Base-by-base conservation (phyloP, 2,888 invertebrate genomes). In the Lapara coniferarum region DNA sequence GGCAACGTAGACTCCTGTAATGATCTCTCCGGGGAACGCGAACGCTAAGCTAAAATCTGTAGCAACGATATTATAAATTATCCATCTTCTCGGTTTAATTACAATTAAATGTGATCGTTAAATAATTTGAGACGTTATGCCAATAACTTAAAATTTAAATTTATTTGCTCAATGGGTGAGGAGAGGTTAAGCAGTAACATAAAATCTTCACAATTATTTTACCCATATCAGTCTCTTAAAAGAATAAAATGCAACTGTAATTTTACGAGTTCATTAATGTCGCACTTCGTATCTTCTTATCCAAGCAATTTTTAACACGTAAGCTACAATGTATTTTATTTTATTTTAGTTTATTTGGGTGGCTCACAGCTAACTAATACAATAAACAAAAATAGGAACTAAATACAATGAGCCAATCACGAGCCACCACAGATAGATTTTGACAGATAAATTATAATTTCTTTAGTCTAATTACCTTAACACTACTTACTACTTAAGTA, bases 11-110 rank as follows among this genome's bases (percentile, higher is more conserved):
- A 71, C 67, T 58, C 68, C 53, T 37, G 72, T 80, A 80, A 79
- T 76, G 76, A 79, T 71, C 73, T 75, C 81, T 71, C 73, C 10
- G 14, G 74, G 72, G 75, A 76, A 70, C 71, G 74, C 71, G 59
- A 59, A 52, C 68, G 46, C 49, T 25, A 46, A 55, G 44, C 67
- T 37, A 16, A 19, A 68, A 53, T 68, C 58, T 52, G n/a, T 68
- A 68, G 16, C 16, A 63, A 46, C 5, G 59, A 46, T 59, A 53
- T 51, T 68, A 49, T 57, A 52, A 68, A 68, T 58, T 58, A 57
- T 52, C 16, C 37, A 10, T 56, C 71, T 30, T 57, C 67, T 67
- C 57, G 37, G 3, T 19, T 63, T 13, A 19, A 63, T 25, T 63
- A 63, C 6, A 16, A 16, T 63, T 19, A 7, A 49, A 63, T 63